Percentiles rank a stretch among this genome's conserved stretches.
These are phyloP conservation scores for Progne subis DNA, from an alignment of 2,113 vertebrate species.

Conservation along the genomic window DNA sequence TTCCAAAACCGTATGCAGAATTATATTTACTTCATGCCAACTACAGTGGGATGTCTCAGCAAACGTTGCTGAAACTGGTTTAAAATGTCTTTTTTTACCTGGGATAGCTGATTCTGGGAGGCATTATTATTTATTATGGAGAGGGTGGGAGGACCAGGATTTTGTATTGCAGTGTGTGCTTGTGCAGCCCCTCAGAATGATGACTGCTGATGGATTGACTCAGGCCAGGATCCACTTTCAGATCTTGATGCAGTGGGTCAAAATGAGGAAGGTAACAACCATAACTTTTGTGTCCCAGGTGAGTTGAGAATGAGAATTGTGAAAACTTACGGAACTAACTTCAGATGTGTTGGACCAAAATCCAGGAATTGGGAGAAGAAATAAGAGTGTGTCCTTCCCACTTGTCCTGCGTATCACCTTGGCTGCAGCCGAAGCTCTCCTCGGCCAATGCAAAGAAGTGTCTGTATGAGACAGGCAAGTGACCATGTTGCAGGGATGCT, in stretches of 20 bases:
- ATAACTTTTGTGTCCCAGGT: neutral
- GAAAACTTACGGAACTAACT: neutral
- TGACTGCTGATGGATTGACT: neutral
- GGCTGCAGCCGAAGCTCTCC: neutral
- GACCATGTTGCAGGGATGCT: neutral
- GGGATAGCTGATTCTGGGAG: neutral
- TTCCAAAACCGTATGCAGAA: neutral
- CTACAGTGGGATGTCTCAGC: neutral
- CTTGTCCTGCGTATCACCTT: neutral
- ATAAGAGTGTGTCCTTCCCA: neutral
- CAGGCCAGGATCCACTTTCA: neutral
- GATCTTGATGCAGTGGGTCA: neutral
- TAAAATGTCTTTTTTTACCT: neutral
- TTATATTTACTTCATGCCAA: neutral
- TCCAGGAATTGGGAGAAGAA: neutral
- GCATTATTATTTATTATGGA: neutral
- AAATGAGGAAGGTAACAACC: neutral
- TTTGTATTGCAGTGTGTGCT: neutral
- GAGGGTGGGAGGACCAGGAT: neutral
- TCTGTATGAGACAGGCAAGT: neutral
- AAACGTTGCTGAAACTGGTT: neutral
- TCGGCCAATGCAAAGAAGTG: neutral
- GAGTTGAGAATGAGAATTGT: neutral
- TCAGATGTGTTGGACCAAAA: neutral
- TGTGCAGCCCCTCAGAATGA: neutral